phyloP scores from a whole-genome alignment of 1,140 invertebrate species.

The Drosophila lini region DNA sequence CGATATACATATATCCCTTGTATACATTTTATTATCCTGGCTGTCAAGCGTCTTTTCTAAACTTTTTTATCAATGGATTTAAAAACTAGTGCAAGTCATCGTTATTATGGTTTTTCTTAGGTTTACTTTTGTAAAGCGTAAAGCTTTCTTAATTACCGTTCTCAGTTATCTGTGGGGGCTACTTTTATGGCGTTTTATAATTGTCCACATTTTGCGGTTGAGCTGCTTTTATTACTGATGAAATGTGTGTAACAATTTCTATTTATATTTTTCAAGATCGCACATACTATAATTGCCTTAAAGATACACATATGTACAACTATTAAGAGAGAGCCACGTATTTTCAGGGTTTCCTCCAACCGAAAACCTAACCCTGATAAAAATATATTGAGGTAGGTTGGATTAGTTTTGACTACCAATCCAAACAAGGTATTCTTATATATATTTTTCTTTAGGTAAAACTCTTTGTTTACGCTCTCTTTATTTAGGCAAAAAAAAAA shows the following conservation, averaged over 20 bases:
- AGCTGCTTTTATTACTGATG: background rate
- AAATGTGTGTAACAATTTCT: background rate
- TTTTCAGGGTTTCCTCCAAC: background rate
- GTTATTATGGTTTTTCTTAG: background rate
- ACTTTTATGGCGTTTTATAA: conserved; percentile 1
- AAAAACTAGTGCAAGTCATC: background rate
- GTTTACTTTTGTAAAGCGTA: too few species aligned
- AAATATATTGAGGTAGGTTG: conserved; percentile 13
- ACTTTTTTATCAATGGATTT: background rate
- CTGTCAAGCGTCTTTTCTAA: background rate
- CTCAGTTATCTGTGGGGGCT: background rate
- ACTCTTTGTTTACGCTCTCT: background rate
- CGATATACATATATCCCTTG: background rate
- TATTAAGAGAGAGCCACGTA: background rate
- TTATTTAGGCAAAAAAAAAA: background rate
- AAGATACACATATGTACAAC: background rate
- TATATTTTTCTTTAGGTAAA: background rate
- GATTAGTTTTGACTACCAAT: background rate
- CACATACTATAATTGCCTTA: background rate
- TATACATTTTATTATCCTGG: background rate
- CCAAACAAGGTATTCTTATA: background rate
- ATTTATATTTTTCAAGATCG: background rate
- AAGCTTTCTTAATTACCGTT: background rate
- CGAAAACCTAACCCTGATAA: background rate
- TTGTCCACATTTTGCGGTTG: background rate